phyloP scores from a whole-genome alignment of 2,797 vertebrate genomes.

The Pagetopsis macropterus region DNA sequence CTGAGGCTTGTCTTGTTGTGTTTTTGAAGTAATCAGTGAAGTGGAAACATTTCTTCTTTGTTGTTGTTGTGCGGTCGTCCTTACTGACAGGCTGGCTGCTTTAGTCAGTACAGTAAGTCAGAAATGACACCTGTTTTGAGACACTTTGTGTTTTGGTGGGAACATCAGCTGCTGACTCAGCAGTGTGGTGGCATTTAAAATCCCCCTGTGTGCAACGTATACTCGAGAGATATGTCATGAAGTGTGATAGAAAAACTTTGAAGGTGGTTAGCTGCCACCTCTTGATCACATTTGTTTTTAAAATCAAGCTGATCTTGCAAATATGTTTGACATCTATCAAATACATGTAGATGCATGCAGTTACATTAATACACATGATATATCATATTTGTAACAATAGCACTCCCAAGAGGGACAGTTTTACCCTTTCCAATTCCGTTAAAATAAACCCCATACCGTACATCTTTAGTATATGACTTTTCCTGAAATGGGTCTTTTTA shows the following conservation, averaged over 20 bases:
- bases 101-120: constrained; percentile 20
- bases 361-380: not conserved
- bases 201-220: constrained; percentile 31
- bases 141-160: constrained; percentile 10
- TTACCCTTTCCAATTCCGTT: no score
- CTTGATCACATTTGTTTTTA: not conserved
- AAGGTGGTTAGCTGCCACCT: not conserved
- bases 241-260: not conserved
- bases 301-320: not conserved
- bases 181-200: constrained; percentile 28
- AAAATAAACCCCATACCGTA: no score
- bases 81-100: constrained; percentile 13
- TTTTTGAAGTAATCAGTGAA: constrained; percentile 23
- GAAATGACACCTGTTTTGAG: constrained; percentile 47
- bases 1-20: constrained; percentile 13
- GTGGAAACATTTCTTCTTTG: constrained; percentile 13
- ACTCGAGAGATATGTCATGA: constrained; percentile 13
- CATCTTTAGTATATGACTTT: no score
- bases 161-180: constrained; percentile 42
- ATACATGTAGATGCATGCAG: not conserved
- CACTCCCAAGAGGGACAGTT: no score
- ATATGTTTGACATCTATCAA: not conserved
- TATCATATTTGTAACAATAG: no score
- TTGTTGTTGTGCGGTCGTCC: not conserved
- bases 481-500: no score